phyloP scores from a whole-genome alignment of 2,797 vertebrate genomes.

The Falco cherrug region DNA sequence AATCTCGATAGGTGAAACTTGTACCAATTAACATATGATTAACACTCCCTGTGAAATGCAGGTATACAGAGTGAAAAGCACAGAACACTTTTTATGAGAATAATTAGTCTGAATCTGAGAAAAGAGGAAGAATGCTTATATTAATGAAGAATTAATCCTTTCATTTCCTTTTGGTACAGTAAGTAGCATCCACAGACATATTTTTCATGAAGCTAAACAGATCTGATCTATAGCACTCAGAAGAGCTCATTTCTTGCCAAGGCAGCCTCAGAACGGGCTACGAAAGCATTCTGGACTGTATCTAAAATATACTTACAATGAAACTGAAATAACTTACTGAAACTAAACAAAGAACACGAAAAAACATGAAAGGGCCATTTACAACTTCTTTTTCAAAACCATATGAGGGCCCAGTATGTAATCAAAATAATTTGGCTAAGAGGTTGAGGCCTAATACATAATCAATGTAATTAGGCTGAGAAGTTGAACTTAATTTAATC shows the following conservation, averaged over 20 bases:
- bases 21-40: background rate
- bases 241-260: constrained; percentile 12
- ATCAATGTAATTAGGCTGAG: background rate
- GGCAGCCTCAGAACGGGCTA: background rate
- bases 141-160: background rate
- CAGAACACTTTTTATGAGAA: background rate
- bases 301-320: background rate
- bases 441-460: background rate
- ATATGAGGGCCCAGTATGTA: background rate
- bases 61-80: background rate
- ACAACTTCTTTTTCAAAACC: constrained; percentile 1
- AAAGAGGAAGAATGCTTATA: background rate
- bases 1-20: background rate
- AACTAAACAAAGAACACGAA: background rate
- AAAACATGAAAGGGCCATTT: background rate
- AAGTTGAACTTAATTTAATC: background rate
- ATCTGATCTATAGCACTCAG: constrained; percentile 16
- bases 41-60: background rate
- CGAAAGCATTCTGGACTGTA: background rate
- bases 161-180: background rate
- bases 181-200: background rate
- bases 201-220: constrained; percentile 7
- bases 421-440: background rate
- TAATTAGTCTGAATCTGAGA: background rate
- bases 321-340: background rate